Evolutionary conservation across 2,888 invertebrate species (phyloP).

Genomic region (Diadromus collaris): DNA sequence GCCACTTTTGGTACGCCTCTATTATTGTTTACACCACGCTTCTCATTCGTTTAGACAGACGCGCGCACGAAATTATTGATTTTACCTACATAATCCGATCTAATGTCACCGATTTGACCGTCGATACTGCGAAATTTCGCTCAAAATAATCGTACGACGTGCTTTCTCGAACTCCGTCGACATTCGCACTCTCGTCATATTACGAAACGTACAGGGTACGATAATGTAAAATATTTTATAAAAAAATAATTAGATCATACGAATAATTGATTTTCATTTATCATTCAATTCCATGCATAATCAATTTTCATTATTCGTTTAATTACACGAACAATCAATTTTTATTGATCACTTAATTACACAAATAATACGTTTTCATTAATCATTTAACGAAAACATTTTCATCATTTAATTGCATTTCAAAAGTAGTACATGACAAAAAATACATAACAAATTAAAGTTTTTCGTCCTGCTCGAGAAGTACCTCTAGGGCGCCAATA

Average conservation of each 20-base stretch:
- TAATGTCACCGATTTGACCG: background rate
- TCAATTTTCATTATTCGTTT: no score
- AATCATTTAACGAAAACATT: no score
- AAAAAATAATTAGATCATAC: background rate
- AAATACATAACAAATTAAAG: no score
- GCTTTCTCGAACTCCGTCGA: background rate
- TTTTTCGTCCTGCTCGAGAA: no score
- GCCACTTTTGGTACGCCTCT: constrained; percentile 45
- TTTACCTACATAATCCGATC: constrained; percentile 28
- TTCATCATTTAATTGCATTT: no score
- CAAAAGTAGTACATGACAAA: no score
- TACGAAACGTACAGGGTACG: background rate
- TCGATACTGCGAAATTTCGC: background rate
- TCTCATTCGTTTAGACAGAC: constrained; percentile 36
- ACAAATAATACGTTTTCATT: no score
- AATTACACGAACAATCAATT: no score
- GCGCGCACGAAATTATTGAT: constrained; percentile 47
- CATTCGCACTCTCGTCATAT: background rate
- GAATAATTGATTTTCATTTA: no score
- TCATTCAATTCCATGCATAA: no score
- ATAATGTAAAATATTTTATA: background rate
- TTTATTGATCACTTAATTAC: no score
- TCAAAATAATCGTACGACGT: background rate
- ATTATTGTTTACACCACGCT: constrained; percentile 50
- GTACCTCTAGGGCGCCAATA: no score